Evolutionary conservation across 2,797 vertebrate genomes (phyloP), one percentile per base, ranked within the genome.

Genomic region (Gadopsis marmoratus): DNA sequence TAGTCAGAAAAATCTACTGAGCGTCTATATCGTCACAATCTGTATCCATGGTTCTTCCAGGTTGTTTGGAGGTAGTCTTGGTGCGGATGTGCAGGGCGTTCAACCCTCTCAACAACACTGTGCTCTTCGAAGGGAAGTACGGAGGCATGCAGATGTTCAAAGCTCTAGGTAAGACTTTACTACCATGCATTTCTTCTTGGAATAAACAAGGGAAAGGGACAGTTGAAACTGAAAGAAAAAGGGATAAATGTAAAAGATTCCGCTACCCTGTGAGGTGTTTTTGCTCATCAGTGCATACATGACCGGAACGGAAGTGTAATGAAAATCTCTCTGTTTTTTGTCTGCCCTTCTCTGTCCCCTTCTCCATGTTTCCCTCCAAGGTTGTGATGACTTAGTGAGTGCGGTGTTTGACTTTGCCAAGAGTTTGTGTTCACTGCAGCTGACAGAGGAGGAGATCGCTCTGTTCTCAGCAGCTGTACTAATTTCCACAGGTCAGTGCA

Each of bases 141-240:
- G 98, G 97, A 90, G 98, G 98, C 87, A 98, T 99, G 96, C 98
- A 99, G 92, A 97, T 98, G 96, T 99, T 99, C 93, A 99, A 99
- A 96, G 95, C 98, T 86, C 96, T 99, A 88, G 98, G 98, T 99
- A 96, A 88, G 64, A 55, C 23, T 47, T 58, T 43, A 16, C 29
- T n/a, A 31, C 55, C 21, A 1, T 39, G 14, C 39, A 43, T 76
- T 74, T 51, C 23, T 0, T 71, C 23, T 63, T 45, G 10, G 14
- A 43, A 50, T 63, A 26, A 68, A 74, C 11, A 4, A 62, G 11
- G 14, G 14, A 41, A 47, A 71, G 31, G 23, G 66, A 29, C 5
- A 50, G 43, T 29, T 1, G 0, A 70, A 55, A 61, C 8, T 23
- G 4, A 45, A 62, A 65, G 21, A 33, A 41, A 31, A 39, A n/a